A percentile compares a stretch with the other conserved stretches of the same genome.
Conservation (phyloP, 2,797 vertebrate species). For the Pelobates cultripes region DNA sequence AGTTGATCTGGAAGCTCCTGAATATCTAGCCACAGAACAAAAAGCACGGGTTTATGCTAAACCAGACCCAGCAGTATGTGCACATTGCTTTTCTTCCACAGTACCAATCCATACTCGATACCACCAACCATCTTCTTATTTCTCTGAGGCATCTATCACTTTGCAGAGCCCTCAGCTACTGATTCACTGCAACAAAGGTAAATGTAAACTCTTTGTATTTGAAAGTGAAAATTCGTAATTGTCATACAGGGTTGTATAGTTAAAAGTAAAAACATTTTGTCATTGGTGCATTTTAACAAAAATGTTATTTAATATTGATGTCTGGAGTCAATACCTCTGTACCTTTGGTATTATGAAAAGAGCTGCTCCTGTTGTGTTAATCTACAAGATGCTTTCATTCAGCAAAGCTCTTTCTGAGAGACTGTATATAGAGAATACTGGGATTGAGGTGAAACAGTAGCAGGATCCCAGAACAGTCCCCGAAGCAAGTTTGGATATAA, state of each 20-base stretch:
- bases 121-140: slow-evolving; percentile 74
- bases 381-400: too few relatives aligned
- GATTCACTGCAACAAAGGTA: slow-evolving; percentile 77
- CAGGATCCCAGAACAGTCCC: too few relatives aligned
- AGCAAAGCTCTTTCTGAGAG: too few relatives aligned
- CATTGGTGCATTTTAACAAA: too few relatives aligned
- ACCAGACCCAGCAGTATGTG: slow-evolving; percentile 55
- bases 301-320: too few relatives aligned
- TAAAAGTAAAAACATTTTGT: neutral
- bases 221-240: neutral
- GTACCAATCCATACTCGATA: slow-evolving; percentile 89
- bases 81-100: slow-evolving; percentile 64
- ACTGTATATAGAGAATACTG: too few relatives aligned
- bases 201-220: slow-evolving; percentile 48
- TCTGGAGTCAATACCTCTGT: too few relatives aligned
- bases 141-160: slow-evolving; percentile 54
- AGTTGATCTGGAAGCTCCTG: slow-evolving; percentile 84
- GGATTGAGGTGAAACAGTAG: too few relatives aligned
- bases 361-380: too few relatives aligned
- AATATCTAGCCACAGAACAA: slow-evolving; percentile 77
- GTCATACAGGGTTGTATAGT: neutral
- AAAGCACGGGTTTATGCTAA: slow-evolving; percentile 75
- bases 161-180: slow-evolving; percentile 80
- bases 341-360: too few relatives aligned
- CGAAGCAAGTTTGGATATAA: too few relatives aligned